Percentiles rank a stretch among this genome's conserved stretches.
Conservation (phyloP, 2,797 vertebrate species). For the Coregonus sp. region DNA sequence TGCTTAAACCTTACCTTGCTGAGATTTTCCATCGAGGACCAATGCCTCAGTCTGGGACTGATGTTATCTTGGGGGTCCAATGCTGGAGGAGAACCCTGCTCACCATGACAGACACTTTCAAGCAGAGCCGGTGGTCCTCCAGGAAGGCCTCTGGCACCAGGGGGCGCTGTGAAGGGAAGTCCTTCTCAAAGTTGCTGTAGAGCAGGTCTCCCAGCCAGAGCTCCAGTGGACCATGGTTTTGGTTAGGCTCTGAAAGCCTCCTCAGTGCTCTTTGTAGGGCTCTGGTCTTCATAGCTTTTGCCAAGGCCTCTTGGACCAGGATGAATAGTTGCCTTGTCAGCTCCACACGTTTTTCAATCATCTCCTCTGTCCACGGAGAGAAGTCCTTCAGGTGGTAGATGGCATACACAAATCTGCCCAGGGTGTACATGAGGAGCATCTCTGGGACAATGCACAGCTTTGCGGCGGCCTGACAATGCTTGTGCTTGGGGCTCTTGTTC, state of each 20-base stretch:
- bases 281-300: not conserved
- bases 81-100: not conserved
- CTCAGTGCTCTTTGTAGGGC: not conserved
- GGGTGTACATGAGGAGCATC: not conserved
- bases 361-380: not conserved
- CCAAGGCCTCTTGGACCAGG: conserved; percentile 3
- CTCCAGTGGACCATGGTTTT: conserved; percentile 1
- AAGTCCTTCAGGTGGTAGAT: not conserved
- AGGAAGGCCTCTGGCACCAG: conserved; percentile 1
- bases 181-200: not conserved
- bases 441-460: not conserved
- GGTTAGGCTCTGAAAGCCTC: not conserved
- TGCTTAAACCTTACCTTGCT: not conserved
- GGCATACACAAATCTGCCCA: not conserved
- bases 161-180: conserved; percentile 1
- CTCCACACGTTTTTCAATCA: not conserved
- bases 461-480: not conserved
- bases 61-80: conserved; percentile 1
- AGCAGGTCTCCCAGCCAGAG: conserved; percentile 1
- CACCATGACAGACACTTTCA: not conserved
- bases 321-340: not conserved
- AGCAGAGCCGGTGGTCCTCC: conserved; percentile 3
- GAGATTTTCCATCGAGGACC: not conserved
- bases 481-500: not conserved
- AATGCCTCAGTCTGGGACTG: not conserved